Evolutionary conservation across 2,113 vertebrate species (phyloP).

Genomic region (Trematocara zebra): DNA sequence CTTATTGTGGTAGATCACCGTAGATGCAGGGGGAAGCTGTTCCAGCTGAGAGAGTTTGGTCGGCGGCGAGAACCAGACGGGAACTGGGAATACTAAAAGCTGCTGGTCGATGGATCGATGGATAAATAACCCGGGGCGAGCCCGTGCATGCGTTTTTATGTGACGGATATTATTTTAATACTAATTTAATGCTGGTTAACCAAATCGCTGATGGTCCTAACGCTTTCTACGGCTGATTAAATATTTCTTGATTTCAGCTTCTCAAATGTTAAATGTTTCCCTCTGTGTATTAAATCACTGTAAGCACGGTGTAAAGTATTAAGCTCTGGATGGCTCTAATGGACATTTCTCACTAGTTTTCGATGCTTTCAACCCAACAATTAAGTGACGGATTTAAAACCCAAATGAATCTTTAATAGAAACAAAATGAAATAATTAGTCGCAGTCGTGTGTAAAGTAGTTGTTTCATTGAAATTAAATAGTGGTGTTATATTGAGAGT

Average conservation of each 20-base stretch:
- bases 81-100: background rate
- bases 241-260: background rate
- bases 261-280: background rate
- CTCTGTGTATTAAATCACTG: background rate
- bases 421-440: background rate
- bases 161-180: background rate
- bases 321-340: background rate
- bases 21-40: background rate
- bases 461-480: background rate
- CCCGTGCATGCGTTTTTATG: background rate
- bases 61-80: accelerated
- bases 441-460: background rate
- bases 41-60: background rate
- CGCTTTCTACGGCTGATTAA: background rate
- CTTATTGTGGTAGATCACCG: background rate
- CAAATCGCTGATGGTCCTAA: background rate
- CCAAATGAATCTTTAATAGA: background rate
- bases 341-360: background rate
- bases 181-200: background rate
- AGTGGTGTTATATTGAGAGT: background rate
- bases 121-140: background rate
- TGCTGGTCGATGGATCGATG: background rate
- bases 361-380: background rate
- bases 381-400: background rate
- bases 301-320: background rate